These are phyloP conservation scores for Amniataba percoides DNA, from an alignment of 2,797 vertebrate genomes.

Conservation along the genomic window DNA sequence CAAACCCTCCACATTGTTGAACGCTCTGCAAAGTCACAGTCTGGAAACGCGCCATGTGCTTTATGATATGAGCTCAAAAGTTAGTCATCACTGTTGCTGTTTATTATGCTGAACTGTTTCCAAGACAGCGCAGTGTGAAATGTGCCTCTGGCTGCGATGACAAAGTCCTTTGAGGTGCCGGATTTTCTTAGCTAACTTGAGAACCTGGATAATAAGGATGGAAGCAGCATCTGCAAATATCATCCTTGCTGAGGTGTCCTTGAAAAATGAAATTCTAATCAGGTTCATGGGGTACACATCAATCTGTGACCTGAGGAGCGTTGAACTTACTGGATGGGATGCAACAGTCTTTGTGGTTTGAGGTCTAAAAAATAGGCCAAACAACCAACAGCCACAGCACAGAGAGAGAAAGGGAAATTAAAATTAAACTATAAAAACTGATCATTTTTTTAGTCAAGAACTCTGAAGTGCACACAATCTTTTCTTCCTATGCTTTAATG, in stretches of 20 bases:
- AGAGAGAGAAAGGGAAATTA: background rate
- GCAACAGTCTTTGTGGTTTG: background rate
- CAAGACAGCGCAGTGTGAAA: slow-evolving; percentile 26
- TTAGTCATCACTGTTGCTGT: slow-evolving; percentile 30
- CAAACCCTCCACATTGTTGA: slow-evolving; percentile 37
- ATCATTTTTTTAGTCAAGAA: background rate
- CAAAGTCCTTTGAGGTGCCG: slow-evolving; percentile 8
- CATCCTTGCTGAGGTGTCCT: background rate
- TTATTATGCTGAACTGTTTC: slow-evolving; percentile 53
- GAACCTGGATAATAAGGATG: slow-evolving; percentile 1
- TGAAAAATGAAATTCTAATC: background rate
- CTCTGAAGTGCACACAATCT: background rate
- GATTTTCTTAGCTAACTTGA: slow-evolving; percentile 14
- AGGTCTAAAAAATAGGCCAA: background rate
- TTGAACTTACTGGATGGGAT: background rate
- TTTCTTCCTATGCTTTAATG: no score
- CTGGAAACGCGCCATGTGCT: slow-evolving; percentile 20
- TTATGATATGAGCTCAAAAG: slow-evolving; percentile 26
- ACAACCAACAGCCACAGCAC: background rate
- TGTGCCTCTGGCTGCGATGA: slow-evolving; percentile 30
- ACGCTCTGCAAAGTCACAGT: slow-evolving; percentile 34
- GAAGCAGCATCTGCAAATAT: background rate
- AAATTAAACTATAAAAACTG: no score
- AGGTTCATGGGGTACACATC: background rate
- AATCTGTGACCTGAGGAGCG: background rate